These are phyloP conservation scores for Anseranas semipalmata DNA, from an alignment of 2,113 vertebrate genomes.

Conservation along the genomic window DNA sequence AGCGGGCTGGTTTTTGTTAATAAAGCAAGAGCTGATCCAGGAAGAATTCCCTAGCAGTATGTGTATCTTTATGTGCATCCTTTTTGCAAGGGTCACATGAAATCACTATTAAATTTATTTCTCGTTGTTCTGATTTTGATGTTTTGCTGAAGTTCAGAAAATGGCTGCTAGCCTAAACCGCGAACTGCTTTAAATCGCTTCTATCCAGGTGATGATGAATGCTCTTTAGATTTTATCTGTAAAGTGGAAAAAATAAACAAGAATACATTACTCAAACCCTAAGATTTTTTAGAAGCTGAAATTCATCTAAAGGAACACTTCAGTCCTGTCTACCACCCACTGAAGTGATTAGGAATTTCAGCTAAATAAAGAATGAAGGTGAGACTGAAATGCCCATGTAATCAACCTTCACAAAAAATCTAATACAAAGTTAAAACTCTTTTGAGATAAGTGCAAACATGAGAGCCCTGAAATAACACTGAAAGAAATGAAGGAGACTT, in stretches of 20 bases:
- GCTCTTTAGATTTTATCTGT: conserved; percentile 54
- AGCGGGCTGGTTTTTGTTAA: neutral
- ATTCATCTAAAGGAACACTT: conserved; percentile 63
- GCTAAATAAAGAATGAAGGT: conserved; percentile 65
- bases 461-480: conserved; percentile 29
- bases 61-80: neutral
- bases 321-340: conserved; percentile 58
- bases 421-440: conserved; percentile 62
- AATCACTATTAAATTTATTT: conserved; percentile 8
- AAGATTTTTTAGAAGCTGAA: conserved; percentile 57
- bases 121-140: neutral
- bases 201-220: conserved; percentile 37
- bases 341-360: conserved; percentile 64
- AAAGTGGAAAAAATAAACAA: conserved; percentile 55
- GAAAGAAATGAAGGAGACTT: conserved; percentile 46
- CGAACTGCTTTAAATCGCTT: conserved; percentile 40
- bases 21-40: neutral
- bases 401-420: conserved; percentile 63
- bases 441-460: conserved; percentile 60
- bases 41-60: neutral
- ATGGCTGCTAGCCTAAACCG: conserved; percentile 29
- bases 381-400: conserved; percentile 60
- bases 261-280: conserved; percentile 42
- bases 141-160: conserved; percentile 28
- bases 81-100: neutral